Evolutionary conservation across 2,113 vertebrate species (phyloP).

Genomic region (Sinocyclocheilus anophthalmus): DNA sequence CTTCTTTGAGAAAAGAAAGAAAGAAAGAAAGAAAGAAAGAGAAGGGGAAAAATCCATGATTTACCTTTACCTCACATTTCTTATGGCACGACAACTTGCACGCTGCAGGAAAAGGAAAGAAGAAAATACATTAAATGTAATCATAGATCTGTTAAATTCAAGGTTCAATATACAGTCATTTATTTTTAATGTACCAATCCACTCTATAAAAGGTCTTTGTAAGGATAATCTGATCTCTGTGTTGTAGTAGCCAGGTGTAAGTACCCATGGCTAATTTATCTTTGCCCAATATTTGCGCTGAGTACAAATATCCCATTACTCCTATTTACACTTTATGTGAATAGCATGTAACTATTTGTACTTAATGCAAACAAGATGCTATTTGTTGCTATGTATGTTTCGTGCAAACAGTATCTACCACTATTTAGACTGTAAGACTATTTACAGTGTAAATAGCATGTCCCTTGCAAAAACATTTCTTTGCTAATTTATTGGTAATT

Average conservation of each 20-base stretch:
- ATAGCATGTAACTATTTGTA: background rate
- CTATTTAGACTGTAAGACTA: constrained; percentile 10
- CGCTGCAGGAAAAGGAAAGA: constrained; percentile 23
- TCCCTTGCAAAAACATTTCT: constrained; percentile 31
- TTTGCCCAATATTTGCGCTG: background rate
- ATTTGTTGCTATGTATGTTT: constrained; percentile 5
- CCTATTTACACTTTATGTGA: background rate
- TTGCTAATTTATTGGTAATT: constrained; percentile 18
- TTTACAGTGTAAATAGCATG: constrained; percentile 14
- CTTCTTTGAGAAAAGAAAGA: background rate
- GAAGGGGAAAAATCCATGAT: background rate
- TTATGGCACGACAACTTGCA: constrained; percentile 53
- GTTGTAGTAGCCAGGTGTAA: background rate
- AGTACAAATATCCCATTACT: background rate
- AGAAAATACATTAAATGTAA: constrained; percentile 1
- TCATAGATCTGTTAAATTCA: background rate
- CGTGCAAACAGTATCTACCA: background rate
- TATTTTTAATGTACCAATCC: background rate
- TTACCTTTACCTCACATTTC: constrained; percentile 55
- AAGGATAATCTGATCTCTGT: background rate
- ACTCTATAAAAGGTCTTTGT: background rate
- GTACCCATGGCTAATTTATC: background rate
- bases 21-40: background rate
- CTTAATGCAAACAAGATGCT: background rate
- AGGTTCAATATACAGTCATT: background rate